These are phyloP conservation scores for Drosophila nasuta DNA, from an alignment of 1,140 invertebrate species.

Conservation along the genomic window DNA sequence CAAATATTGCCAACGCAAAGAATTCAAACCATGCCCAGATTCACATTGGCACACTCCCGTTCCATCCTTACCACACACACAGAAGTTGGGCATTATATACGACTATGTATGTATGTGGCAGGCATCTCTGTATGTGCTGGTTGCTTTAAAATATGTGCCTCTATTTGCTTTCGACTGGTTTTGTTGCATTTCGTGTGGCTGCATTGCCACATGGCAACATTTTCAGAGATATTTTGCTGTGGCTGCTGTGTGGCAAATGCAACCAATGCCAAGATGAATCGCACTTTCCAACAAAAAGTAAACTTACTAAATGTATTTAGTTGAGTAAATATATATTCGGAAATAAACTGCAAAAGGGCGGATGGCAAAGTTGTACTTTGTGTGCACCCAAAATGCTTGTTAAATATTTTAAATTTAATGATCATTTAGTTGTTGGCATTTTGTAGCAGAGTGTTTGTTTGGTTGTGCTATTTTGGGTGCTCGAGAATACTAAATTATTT, in stretches of 20 bases:
- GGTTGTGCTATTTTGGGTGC: slow-evolving; percentile 24
- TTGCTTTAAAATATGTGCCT: slow-evolving; percentile 37
- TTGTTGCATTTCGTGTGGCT: slow-evolving; percentile 34
- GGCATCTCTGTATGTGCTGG: slow-evolving; percentile 1
- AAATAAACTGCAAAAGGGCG: slow-evolving; percentile 1
- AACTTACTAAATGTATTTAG: not conserved
- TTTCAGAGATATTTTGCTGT: not conserved
- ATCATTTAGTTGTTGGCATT: slow-evolving; percentile 5
- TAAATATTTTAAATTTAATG: not conserved
- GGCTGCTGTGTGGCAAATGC: not conserved
- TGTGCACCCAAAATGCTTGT: not conserved
- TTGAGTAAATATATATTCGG: slow-evolving; percentile 17
- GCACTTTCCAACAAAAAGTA: not conserved
- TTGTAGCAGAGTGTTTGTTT: slow-evolving; percentile 22
- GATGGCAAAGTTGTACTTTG: not conserved
- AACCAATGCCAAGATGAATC: not conserved
- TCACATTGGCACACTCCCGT: too few species aligned
- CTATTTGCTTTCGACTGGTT: slow-evolving; percentile 50
- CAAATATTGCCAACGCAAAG: slow-evolving; percentile 19
- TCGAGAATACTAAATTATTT: slow-evolving; percentile 42
- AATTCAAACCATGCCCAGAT: not conserved
- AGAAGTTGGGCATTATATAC: slow-evolving; percentile 35
- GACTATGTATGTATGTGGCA: not conserved
- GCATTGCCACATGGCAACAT: slow-evolving; percentile 1
- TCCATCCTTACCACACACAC: slow-evolving; percentile 19